Percentiles rank a stretch among this genome's conserved stretches.
These are phyloP conservation scores for Sphinx pinastri DNA, from an alignment of 2,888 invertebrate genomes.

Conservation along the genomic window DNA sequence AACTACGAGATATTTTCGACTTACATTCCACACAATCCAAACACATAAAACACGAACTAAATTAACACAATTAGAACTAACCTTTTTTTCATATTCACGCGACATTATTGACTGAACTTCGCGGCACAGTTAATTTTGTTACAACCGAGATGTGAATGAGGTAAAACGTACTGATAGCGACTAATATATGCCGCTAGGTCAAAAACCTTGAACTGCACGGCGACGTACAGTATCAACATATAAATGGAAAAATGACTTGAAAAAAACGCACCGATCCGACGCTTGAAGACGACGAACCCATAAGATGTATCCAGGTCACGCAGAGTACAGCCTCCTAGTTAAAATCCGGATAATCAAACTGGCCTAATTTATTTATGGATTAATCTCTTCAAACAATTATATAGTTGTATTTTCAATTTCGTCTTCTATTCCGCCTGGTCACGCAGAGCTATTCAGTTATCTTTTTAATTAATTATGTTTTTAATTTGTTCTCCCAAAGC, in stretches of 20 bases:
- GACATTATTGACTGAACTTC: slow-evolving; percentile 40
- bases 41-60: not conserved
- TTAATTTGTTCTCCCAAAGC: not conserved
- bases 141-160: slow-evolving; percentile 40
- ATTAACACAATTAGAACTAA: slow-evolving; percentile 35
- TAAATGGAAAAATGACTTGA: not conserved
- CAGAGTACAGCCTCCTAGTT: slow-evolving; percentile 17
- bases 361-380: no score
- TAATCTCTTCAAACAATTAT: no score
- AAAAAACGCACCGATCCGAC: slow-evolving; percentile 33
- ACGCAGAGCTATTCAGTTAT: not conserved
- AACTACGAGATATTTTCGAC: not conserved
- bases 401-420: no score
- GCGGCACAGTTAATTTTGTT: slow-evolving; percentile 10
- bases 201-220: slow-evolving; percentile 15
- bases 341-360: no score
- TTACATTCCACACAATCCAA: not conserved
- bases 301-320: slow-evolving; percentile 46
- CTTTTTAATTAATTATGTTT: not conserved
- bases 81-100: slow-evolving; percentile 52
- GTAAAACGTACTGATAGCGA: slow-evolving; percentile 27
- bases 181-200: slow-evolving; percentile 22
- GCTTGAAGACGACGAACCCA: slow-evolving; percentile 65
- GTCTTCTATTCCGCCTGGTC: not conserved
- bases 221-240: not conserved